Conservation (phyloP, 2,113 vertebrate species). For the Chlorocebus sabaeus region DNA sequence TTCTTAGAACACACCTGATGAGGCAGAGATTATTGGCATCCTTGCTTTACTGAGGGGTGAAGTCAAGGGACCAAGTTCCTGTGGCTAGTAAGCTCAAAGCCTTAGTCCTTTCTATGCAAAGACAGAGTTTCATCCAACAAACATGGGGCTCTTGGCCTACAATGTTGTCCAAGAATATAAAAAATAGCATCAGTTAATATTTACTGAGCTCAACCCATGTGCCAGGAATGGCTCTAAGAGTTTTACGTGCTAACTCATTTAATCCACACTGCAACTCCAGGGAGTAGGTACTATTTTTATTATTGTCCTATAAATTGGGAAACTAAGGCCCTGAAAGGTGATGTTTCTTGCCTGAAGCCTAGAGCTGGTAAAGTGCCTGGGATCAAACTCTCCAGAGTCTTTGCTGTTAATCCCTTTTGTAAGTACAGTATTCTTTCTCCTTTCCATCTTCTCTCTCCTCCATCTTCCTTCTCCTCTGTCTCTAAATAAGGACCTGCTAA, state of each 20-base stretch:
- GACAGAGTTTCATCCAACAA: not conserved
- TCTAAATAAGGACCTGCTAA: not conserved
- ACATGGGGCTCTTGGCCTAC: not conserved
- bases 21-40: not conserved
- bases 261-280: not conserved
- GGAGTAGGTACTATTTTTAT: not conserved
- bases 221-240: not conserved
- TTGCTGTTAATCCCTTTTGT: not conserved
- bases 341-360: not conserved
- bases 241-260: not conserved
- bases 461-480: not conserved
- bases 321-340: not conserved
- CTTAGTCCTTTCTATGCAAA: not conserved
- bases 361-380: not conserved
- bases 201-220: not conserved
- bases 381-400: not conserved
- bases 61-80: not conserved
- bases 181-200: not conserved
- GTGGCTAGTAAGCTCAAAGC: not conserved
- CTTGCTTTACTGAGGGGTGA: not conserved
- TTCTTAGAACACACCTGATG: not conserved
- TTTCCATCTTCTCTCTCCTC: not conserved
- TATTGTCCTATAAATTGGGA: not conserved
- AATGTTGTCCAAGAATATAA: not conserved
- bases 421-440: not conserved